These are phyloP conservation scores for Pilophorus perplexus DNA, from an alignment of 2,888 invertebrate species.

Conservation along the genomic window DNA sequence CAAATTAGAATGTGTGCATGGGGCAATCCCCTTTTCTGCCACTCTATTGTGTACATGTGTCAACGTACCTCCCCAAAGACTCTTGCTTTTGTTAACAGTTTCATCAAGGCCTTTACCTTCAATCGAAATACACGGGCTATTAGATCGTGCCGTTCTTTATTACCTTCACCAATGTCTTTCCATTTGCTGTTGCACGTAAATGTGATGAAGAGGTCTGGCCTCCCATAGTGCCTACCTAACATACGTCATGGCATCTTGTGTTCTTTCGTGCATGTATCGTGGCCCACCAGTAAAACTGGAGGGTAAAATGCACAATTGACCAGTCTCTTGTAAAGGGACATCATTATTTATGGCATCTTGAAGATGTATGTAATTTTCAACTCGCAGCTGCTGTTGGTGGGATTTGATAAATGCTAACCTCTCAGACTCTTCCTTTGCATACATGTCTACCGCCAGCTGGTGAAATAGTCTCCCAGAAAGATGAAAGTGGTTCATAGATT, in stretches of 20 bases:
- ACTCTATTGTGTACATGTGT: conserved; percentile 27
- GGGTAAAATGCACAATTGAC: conserved; percentile 2
- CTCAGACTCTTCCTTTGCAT: not conserved
- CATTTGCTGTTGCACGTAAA: too few relatives aligned
- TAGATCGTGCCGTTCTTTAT: too few relatives aligned
- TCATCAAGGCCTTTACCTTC: not conserved
- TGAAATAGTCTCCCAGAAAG: not conserved
- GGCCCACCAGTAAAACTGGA: conserved; percentile 8
- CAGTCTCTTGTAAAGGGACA: not conserved
- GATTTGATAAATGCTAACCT: not conserved
- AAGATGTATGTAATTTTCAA: not conserved
- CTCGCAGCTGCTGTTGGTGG: conserved; percentile 12
- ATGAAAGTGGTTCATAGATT: not conserved
- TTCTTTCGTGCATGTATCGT: conserved; percentile 5
- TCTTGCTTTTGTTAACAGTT: not conserved
- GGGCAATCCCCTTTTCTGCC: conserved; percentile 29
- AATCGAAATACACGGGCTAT: too few relatives aligned
- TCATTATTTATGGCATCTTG: not conserved
- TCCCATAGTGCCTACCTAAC: too few relatives aligned
- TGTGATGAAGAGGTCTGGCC: too few relatives aligned
- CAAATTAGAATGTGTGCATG: conserved; percentile 33
- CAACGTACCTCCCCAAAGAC: not conserved
- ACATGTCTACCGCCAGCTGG: conserved; percentile 21
- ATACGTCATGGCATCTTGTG: not conserved
- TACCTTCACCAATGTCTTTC: too few relatives aligned